Evolutionary conservation across 2,797 vertebrate species (phyloP).

Genomic region (Poeciliopsis turneri): DNA sequence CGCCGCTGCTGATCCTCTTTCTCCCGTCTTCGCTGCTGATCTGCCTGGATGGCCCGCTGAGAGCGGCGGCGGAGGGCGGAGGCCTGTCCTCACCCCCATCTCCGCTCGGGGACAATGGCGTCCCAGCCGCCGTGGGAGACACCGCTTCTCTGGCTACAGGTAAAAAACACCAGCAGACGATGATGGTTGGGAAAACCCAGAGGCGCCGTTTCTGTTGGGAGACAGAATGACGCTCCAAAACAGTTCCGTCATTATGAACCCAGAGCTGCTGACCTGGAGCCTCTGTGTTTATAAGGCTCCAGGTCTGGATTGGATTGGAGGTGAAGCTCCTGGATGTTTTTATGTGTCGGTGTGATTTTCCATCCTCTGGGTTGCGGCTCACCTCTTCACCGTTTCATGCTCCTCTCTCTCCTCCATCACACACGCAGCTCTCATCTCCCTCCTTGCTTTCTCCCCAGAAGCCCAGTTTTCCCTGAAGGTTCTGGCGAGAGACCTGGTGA

Average conservation of each 20-base stretch:
- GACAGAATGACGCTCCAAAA: background rate
- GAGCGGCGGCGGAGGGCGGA: constrained; percentile 68
- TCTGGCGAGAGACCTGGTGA: constrained; percentile 89
- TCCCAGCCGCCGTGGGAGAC: constrained; percentile 27
- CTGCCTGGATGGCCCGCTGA: constrained; percentile 66
- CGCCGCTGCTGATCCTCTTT: constrained; percentile 58
- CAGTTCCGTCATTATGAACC: background rate
- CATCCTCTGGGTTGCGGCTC: constrained; percentile 38
- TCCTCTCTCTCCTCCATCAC: background rate
- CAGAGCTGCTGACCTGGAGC: background rate
- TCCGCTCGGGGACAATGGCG: constrained; percentile 68
- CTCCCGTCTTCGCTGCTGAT: constrained; percentile 70
- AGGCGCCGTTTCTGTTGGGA: background rate
- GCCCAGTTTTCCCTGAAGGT: constrained; percentile 88
- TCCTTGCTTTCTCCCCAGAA: constrained; percentile 61
- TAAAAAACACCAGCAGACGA: constrained; percentile 37
- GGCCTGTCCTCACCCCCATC: constrained; percentile 55
- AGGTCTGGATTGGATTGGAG: background rate
- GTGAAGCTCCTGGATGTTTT: constrained; percentile 5
- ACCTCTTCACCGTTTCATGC: constrained; percentile 76
- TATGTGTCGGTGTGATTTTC: constrained; percentile 69
- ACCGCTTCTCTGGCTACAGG: constrained; percentile 58
- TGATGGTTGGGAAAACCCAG: background rate
- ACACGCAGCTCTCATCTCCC: background rate
- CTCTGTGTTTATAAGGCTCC: background rate